A percentile compares a stretch with the other conserved stretches of the same genome.
Evolutionary conservation across 2,888 invertebrate genomes (phyloP).

Genomic region (Andrena marginata): DNA sequence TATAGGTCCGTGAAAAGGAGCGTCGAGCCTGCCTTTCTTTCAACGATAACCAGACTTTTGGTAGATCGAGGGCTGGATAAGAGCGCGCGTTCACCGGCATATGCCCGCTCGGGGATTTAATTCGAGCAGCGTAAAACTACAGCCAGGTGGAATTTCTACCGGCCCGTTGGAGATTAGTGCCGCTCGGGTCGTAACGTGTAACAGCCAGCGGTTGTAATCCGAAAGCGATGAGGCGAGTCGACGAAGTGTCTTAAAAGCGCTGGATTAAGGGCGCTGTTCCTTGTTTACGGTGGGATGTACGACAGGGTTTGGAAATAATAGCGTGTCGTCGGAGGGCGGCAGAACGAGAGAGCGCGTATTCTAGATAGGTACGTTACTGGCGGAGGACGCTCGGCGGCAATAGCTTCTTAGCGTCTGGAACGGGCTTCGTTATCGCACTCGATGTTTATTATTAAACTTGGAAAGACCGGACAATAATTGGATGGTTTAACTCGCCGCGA

Average conservation of each 20-base stretch:
- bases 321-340: not conserved
- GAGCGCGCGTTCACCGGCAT: too few relatives aligned
- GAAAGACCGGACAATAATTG: slow-evolving; percentile 61
- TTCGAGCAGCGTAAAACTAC: too few relatives aligned
- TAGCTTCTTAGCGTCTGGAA: slow-evolving; percentile 48
- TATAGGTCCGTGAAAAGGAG: not conserved
- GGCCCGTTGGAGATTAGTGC: not conserved
- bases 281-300: slow-evolving; percentile 13
- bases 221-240: not conserved
- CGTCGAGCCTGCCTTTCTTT: slow-evolving; percentile 9
- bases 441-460: slow-evolving; percentile 73
- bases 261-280: slow-evolving; percentile 1
- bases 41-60: not conserved
- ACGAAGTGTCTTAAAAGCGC: slow-evolving; percentile 4
- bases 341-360: slow-evolving; percentile 31
- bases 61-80: too few relatives aligned
- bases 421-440: slow-evolving; percentile 71
- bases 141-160: too few relatives aligned
- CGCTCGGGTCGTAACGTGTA: not conserved
- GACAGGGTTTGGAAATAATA: slow-evolving; percentile 28
- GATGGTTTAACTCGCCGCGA: slow-evolving; percentile 51
- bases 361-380: slow-evolving; percentile 57
- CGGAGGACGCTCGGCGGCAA: slow-evolving; percentile 25
- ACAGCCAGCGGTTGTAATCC: slow-evolving; percentile 10
- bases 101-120: not conserved